Evolutionary conservation across 2,113 vertebrate species (phyloP).

Genomic region (Camelus dromedarius): DNA sequence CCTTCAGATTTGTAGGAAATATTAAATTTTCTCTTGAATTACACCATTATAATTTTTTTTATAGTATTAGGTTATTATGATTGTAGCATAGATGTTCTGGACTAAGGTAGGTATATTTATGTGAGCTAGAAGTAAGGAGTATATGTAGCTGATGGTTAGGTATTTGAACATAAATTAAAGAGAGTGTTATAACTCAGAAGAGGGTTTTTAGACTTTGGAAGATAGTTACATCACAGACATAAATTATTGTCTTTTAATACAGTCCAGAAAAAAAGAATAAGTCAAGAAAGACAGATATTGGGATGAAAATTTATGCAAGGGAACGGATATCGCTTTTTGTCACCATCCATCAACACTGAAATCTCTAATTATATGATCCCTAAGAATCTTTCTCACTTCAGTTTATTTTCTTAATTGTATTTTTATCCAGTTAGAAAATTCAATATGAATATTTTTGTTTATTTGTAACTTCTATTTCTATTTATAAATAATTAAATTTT

Average conservation of each 20-base stretch:
- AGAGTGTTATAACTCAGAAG: neutral
- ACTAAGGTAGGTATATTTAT: neutral
- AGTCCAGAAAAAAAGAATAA: neutral
- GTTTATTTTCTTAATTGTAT: neutral
- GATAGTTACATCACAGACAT: neutral
- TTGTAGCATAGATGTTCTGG: neutral
- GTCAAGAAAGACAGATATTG: neutral
- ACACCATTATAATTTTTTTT: neutral
- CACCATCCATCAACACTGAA: fast-evolving
- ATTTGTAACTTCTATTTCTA: neutral
- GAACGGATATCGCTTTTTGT: neutral
- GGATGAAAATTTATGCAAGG: neutral
- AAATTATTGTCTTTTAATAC: neutral
- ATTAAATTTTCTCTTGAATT: neutral
- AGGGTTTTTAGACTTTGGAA: neutral
- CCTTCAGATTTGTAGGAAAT: neutral
- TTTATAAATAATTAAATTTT: neutral
- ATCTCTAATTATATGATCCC: neutral
- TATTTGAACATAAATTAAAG: neutral
- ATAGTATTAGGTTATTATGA: neutral
- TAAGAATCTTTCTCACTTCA: neutral
- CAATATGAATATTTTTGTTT: neutral
- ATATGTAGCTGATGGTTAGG: fast-evolving
- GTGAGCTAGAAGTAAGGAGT: neutral
- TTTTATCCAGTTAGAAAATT: neutral